Base-by-base conservation (phyloP, 2,113 vertebrate genomes). In the Esox niger region DNA sequence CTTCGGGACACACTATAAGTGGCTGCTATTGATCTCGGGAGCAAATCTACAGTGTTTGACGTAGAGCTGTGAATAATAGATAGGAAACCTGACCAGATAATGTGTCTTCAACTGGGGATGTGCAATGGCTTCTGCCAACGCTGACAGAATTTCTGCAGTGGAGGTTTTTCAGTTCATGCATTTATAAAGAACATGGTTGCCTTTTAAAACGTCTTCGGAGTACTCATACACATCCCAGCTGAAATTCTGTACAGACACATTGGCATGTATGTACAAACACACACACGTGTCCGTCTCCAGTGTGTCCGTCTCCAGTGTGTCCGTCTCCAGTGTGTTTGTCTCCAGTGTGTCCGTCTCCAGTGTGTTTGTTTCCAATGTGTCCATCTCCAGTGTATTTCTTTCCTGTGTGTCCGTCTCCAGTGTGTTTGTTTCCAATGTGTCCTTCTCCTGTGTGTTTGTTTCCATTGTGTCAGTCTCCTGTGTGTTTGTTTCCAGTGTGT, bases 101-200 rank as follows among this genome's bases (percentile, higher is more conserved):
- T 75, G 71, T 62, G 79, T 73, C 71, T 79, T 75, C 84, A 75
- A 79, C 54, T 76, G 76, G 78, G 74, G 78, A 81, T 29, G 69
- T 76, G n/a, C n/a, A n/a, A n/a, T n/a, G 75, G 82, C 88, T 86
- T 73, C 81, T 70, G 75, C 82, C 81, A 88, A 86, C 80, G 81
- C 83, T 27, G 46, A 20, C 7, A 74, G 4, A 73, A 66, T 85
- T 81, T 84, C 77, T 81, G 81, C 75, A 79, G 79, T 82, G 82
- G 79, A 86, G 82, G 78, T 82, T 79, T 77, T 78, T 56, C 76
- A 75, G 73, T 78, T 86, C 86, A 88, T 89, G 78, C 78, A 88
- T 89, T 86, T 89, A 89, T 89, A 88, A 87, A 89, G 87, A 83
- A 74, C 79, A 71, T 68, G 76, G 78, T 82, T 88, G 77, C 82